These are phyloP conservation scores for Sciurus carolinensis DNA, from an alignment of 2,797 vertebrate genomes.

Conservation along the genomic window DNA sequence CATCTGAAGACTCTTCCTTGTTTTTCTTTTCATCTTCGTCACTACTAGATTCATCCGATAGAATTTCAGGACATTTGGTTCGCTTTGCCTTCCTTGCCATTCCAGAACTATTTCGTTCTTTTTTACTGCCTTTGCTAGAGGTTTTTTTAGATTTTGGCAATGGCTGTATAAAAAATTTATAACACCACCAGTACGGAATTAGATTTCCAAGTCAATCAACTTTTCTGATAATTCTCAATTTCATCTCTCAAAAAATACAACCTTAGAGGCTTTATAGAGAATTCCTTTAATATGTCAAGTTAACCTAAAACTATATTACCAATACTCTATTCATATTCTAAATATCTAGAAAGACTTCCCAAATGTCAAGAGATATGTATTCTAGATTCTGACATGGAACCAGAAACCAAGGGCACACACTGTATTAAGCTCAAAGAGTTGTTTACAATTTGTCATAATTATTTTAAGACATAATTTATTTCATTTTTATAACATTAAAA, in stretches of 20 bases:
- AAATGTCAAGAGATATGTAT: not conserved
- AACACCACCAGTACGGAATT: constrained; percentile 5
- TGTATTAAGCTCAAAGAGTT: not conserved
- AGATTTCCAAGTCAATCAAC: constrained; percentile 37
- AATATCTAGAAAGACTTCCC: not conserved
- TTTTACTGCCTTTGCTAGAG: constrained; percentile 91
- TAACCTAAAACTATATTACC: not conserved
- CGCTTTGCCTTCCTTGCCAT: constrained; percentile 89
- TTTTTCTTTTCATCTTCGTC: constrained; percentile 93
- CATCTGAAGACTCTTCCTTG: constrained; percentile 91
- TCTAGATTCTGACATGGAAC: not conserved
- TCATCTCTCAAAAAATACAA: constrained; percentile 9
- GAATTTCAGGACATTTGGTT: constrained; percentile 95
- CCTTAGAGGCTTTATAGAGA: constrained; percentile 25
- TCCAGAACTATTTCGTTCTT: constrained; percentile 91
- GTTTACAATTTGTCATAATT: not conserved
- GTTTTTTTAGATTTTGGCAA: constrained; percentile 92
- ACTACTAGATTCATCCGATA: constrained; percentile 96
- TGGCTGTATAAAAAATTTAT: constrained; percentile 82
- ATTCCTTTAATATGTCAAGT: not conserved
- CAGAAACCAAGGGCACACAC: not conserved
- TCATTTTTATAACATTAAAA: constrained; percentile 31
- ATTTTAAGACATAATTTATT: constrained; percentile 30
- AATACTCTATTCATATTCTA: constrained; percentile 1
- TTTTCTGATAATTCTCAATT: not conserved